Conservation (phyloP, 1,140 invertebrate genomes). For the Musca vetustissima region DNA sequence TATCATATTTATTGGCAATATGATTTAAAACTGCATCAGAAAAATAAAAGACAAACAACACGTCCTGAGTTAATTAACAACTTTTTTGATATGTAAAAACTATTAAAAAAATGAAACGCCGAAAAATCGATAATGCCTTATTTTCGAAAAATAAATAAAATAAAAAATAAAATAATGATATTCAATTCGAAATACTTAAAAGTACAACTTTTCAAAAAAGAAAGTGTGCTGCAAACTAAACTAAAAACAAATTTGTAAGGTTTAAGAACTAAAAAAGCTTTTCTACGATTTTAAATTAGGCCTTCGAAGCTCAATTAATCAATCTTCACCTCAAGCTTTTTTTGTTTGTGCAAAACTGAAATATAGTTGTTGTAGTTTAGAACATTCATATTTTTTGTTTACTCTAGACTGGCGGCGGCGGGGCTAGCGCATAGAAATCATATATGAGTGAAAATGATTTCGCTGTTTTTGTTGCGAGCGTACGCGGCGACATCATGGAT, state of each 20-base stretch:
- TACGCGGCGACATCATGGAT: background rate
- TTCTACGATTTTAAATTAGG: slow-evolving; percentile 1
- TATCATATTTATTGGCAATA: too few species aligned
- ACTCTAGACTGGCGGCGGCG: slow-evolving; percentile 3
- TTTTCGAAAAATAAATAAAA: slow-evolving; percentile 5
- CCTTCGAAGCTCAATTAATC: background rate
- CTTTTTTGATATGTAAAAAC: too few species aligned
- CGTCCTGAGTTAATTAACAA: too few species aligned
- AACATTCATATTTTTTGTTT: background rate
- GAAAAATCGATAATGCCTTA: too few species aligned
- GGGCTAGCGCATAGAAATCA: slow-evolving; percentile 2
- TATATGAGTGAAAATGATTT: slow-evolving; percentile 5
- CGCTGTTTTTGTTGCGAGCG: background rate
- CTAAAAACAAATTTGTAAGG: background rate
- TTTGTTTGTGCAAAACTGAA: background rate
- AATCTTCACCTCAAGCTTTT: background rate
- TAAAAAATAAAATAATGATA: background rate
- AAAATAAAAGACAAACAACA: too few species aligned
- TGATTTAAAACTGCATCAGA: too few species aligned
- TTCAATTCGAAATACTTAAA: slow-evolving; percentile 8
- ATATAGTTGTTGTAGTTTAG: background rate
- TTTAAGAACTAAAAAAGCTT: slow-evolving; percentile 5
- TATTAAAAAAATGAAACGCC: too few species aligned
- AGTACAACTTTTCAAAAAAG: background rate
- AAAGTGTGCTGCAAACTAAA: background rate